Evolutionary conservation across 2,888 invertebrate species (phyloP).

Genomic region (Cryptocephalus primarius): DNA sequence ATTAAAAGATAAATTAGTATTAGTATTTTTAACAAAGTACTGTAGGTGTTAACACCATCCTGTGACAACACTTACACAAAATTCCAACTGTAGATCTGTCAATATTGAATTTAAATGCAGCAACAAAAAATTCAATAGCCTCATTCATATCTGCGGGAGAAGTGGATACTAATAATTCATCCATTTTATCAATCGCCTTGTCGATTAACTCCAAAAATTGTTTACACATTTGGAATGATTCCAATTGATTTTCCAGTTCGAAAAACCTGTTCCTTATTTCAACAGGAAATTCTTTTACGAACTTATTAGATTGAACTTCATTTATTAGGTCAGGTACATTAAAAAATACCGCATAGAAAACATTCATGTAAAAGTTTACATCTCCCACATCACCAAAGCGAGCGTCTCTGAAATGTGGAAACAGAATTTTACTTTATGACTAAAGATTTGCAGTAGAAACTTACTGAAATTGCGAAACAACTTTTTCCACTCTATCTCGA

Average conservation of each 20-base stretch:
- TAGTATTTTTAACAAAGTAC: too few species aligned
- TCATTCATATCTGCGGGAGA: conserved; percentile 74
- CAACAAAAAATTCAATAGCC: conserved; percentile 79
- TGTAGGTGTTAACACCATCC: too few species aligned
- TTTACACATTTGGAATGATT: conserved; percentile 52
- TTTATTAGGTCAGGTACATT: conserved; percentile 4
- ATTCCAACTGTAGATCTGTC: conserved; percentile 61
- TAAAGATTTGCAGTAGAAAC: background rate
- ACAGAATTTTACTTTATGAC: background rate
- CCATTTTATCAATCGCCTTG: conserved; percentile 36
- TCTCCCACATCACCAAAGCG: background rate
- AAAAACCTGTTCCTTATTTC: conserved; percentile 36
- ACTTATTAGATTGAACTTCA: conserved; percentile 5
- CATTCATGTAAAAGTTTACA: conserved; percentile 6
- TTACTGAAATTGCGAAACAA: conserved; percentile 6
- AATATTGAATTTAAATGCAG: conserved; percentile 69
- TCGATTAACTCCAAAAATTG: conserved; percentile 24
- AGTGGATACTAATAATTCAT: conserved; percentile 60
- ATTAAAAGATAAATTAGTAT: too few species aligned
- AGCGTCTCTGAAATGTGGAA: background rate
- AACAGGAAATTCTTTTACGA: conserved; percentile 8
- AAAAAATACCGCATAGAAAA: conserved; percentile 9
- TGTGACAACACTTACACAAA: conserved; percentile 23
- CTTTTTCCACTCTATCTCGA: background rate
- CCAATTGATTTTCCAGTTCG: conserved; percentile 42